Percentiles rank a stretch among this genome's conserved stretches.
Evolutionary conservation across 2,888 invertebrate genomes (phyloP).

Genomic region (Copidosoma aretas): DNA sequence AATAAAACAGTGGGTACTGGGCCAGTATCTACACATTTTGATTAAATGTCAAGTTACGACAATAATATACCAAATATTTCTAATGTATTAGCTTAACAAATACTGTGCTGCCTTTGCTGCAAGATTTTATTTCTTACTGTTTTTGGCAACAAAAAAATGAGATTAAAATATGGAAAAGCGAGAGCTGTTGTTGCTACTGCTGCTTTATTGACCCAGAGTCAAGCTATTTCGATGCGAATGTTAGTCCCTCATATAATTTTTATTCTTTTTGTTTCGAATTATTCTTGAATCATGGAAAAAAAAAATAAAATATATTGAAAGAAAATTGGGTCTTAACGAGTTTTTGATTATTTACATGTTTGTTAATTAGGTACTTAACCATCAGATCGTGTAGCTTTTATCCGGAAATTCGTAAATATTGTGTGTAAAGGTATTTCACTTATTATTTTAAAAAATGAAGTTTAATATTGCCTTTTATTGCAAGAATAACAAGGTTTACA

Average conservation of each 20-base stretch:
- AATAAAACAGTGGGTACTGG: background rate
- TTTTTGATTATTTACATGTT: too few relatives aligned
- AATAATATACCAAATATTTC: conserved; percentile 32
- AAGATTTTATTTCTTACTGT: conserved; percentile 29
- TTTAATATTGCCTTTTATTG: too few relatives aligned
- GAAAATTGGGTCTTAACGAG: background rate
- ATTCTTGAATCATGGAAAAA: conserved; percentile 34
- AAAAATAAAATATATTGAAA: conserved; percentile 39
- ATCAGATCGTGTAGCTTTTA: too few relatives aligned
- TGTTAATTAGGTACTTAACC: too few relatives aligned
- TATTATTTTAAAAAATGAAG: too few relatives aligned
- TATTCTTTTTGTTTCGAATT: conserved; percentile 35
- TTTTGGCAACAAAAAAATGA: conserved; percentile 1
- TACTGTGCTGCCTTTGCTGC: conserved; percentile 29
- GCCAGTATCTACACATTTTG: conserved; percentile 3
- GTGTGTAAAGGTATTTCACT: too few relatives aligned
- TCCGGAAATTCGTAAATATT: too few relatives aligned
- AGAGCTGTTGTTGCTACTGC: conserved; percentile 9
- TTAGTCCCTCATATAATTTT: conserved; percentile 38
- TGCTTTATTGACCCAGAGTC: conserved; percentile 31
- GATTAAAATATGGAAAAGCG: conserved; percentile 5
- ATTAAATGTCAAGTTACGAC: conserved; percentile 28
- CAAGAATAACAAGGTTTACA: too few relatives aligned
- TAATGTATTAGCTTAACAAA: conserved; percentile 18
- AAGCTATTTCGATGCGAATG: conserved; percentile 37